A percentile compares a stretch with the other conserved stretches of the same genome.
Conservation (phyloP, 2,888 invertebrate genomes). For the Drosophila paranaensis region DNA sequence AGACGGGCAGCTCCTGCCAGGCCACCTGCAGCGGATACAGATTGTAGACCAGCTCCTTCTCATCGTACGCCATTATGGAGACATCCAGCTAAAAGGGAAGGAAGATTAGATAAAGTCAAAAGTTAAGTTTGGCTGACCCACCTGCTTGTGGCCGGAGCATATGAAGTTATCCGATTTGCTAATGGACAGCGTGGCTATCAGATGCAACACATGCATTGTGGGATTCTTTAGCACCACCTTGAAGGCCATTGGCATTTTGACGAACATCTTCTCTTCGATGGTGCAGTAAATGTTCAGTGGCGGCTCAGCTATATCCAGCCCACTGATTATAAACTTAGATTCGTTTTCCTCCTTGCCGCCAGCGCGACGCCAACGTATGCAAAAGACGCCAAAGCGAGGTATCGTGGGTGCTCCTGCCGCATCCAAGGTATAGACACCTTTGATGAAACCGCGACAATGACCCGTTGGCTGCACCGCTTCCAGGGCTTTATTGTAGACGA, state of each 20-base stretch:
- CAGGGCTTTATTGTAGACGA: slow-evolving; percentile 82
- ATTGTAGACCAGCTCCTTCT: slow-evolving; percentile 84
- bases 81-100: slow-evolving; percentile 79
- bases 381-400: slow-evolving; percentile 82
- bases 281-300: slow-evolving; percentile 84
- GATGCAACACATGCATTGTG: slow-evolving; percentile 83
- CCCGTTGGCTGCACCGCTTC: slow-evolving; percentile 84
- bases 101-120: not conserved
- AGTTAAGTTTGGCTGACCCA: slow-evolving; percentile 72
- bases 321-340: slow-evolving; percentile 83
- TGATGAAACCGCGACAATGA: slow-evolving; percentile 83
- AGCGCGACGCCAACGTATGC: slow-evolving; percentile 83
- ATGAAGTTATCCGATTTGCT: slow-evolving; percentile 92
- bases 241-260: slow-evolving; percentile 84
- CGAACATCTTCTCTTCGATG: slow-evolving; percentile 85
- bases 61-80: slow-evolving; percentile 83
- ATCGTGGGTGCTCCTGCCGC: slow-evolving; percentile 14
- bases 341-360: slow-evolving; percentile 83
- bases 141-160: slow-evolving; percentile 97
- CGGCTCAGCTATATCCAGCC: slow-evolving; percentile 83
- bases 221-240: slow-evolving; percentile 84
- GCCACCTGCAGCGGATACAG: slow-evolving; percentile 84
- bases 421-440: slow-evolving; percentile 74
- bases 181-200: slow-evolving; percentile 82
- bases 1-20: slow-evolving; percentile 84